Evolutionary conservation across 1,140 invertebrate genomes (phyloP).

Genomic region (Drosophila saltans): DNA sequence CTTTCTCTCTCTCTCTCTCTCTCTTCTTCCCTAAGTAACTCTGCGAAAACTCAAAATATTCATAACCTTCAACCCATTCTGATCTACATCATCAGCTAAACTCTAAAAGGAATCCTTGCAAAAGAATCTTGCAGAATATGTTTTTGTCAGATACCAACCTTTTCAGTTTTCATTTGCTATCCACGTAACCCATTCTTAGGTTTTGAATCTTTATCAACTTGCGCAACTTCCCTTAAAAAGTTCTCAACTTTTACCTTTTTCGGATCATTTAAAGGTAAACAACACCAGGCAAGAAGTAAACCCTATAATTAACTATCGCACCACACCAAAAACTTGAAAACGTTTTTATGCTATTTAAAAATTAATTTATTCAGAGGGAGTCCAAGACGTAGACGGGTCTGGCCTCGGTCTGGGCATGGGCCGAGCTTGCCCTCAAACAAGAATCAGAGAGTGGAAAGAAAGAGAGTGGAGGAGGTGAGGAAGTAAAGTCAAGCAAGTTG

Average conservation of each 20-base stretch:
- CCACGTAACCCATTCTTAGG: background rate
- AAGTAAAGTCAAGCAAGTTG: constrained; percentile 10
- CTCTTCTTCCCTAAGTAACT: too few species aligned
- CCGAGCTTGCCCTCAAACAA: constrained; percentile 4
- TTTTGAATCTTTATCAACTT: constrained; percentile 6
- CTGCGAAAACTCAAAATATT: background rate
- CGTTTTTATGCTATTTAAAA: constrained; percentile 56
- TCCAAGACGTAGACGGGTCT: constrained; percentile 27
- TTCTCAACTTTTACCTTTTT: constrained; percentile 10
- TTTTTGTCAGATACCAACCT: background rate
- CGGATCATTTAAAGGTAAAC: constrained; percentile 28
- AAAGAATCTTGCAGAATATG: background rate
- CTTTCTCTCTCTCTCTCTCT: too few species aligned
- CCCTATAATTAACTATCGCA: constrained; percentile 66
- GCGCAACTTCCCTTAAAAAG: constrained; percentile 19
- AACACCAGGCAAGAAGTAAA: constrained; percentile 34
- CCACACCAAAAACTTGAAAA: constrained; percentile 32
- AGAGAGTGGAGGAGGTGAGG: background rate
- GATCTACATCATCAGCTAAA: background rate
- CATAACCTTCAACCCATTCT: background rate
- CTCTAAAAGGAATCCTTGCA: background rate
- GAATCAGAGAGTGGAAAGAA: background rate
- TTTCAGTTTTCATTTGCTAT: background rate
- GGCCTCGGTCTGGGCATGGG: background rate
- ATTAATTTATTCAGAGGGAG: constrained; percentile 74